These are phyloP conservation scores for Dromas ardeola DNA, from an alignment of 2,113 vertebrate genomes.

Conservation along the genomic window DNA sequence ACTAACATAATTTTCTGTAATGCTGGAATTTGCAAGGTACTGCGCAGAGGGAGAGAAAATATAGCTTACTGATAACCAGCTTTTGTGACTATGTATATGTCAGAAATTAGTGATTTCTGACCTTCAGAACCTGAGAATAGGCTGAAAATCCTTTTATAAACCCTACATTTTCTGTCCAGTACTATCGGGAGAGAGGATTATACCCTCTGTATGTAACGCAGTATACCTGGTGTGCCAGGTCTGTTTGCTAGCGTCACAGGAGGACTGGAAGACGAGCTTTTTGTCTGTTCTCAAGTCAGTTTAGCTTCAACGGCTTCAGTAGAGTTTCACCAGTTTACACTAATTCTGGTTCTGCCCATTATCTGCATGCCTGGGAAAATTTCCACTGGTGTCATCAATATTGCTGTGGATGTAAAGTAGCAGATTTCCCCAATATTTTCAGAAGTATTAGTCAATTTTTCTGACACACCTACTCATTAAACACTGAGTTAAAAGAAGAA, in stretches of 20 bases:
- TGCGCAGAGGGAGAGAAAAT: not conserved
- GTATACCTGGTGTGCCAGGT: not conserved
- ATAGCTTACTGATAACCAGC: not conserved
- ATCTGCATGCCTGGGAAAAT: not conserved
- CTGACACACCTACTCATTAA: not conserved
- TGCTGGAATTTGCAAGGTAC: not conserved
- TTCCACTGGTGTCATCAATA: accelerated
- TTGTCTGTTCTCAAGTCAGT: not conserved
- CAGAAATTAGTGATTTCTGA: not conserved
- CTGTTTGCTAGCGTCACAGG: not conserved
- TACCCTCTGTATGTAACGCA: accelerated
- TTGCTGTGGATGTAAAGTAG: not conserved
- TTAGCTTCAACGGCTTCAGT: not conserved
- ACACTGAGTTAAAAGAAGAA: not conserved
- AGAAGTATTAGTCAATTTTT: not conserved
- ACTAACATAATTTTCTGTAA: not conserved
- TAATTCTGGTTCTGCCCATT: not conserved
- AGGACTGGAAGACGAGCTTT: not conserved
- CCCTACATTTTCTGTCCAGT: not conserved
- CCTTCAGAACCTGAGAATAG: not conserved
- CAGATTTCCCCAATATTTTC: not conserved
- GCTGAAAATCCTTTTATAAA: not conserved
- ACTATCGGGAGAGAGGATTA: not conserved
- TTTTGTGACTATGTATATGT: not conserved
- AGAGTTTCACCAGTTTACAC: not conserved